Evolutionary conservation across 2,797 vertebrate genomes (phyloP), one percentile per base, ranked within the genome.

Genomic region (Adrianichthys oophorus): DNA sequence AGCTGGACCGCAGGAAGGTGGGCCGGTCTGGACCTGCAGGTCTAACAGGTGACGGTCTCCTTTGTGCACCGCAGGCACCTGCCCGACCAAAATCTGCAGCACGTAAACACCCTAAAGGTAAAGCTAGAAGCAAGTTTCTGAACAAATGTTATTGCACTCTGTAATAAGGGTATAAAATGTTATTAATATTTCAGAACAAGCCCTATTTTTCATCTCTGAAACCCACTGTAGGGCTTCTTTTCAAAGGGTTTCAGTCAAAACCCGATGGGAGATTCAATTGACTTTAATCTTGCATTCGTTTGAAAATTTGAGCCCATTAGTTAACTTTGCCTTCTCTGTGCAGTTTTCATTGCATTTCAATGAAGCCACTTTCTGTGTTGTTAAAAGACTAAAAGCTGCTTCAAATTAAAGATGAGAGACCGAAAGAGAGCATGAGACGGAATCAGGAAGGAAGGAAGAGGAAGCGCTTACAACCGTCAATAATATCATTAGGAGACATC

Each of bases 241-340:
- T 93, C 91, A 93, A 93, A 93, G 92, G 79, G 76, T 89, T 90
- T 88, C 87, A 88, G 79, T 91, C 85, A 85, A 90, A 92, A 92
- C 90, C 91, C 92, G 87, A 89, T 89, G 91, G 92, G 91, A 92
- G 87, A 89, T 83, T 91, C 91, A 91, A 90, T 91, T 91, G 89
- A 89, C 92, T 93, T 92, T 92, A 92, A 93, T 93, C 91, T 92
- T 90, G 87, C 87, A 90, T 92, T 92, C 91, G 89, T 92, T 93
- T 92, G 91, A 92, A 93, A 92, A 92, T 92, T 91, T 90, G 82
- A 91, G 91, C 90, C 92, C 89, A 92, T 92, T 93, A 92, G 91
- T 91, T 91, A 90, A 91, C 90, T 92, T 92, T 92, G 89, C 89
- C 85, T 89, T 90, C 90, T 90, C 87, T 82, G 73, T 82, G 87